A percentile compares a stretch with the other conserved stretches of the same genome.
These are phyloP conservation scores for Pygoscelis antarcticus DNA, from an alignment of 2,113 vertebrate genomes.

Conservation along the genomic window DNA sequence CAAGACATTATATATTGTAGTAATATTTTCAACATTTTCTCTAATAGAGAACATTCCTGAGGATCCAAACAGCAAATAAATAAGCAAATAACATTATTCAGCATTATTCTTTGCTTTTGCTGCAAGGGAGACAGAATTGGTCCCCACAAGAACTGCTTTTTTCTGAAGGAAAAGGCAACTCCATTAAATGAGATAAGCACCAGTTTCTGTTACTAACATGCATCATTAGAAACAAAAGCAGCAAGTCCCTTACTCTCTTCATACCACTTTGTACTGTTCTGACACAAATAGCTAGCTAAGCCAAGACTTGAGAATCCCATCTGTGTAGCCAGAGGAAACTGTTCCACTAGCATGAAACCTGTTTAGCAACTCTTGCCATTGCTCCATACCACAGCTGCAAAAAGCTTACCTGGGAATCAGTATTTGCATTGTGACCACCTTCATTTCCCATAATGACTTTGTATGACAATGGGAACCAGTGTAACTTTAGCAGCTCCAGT, in stretches of 20 bases:
- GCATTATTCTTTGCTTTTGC: not conserved
- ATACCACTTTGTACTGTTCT: not conserved
- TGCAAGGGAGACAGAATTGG: not conserved
- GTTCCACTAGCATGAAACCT: not conserved
- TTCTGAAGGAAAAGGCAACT: not conserved
- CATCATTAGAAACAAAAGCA: not conserved
- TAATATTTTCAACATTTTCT: not conserved
- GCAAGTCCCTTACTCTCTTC: not conserved
- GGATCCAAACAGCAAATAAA: not conserved
- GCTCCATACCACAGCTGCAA: not conserved
- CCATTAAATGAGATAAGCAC: not conserved
- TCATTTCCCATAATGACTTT: not conserved
- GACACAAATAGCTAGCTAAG: not conserved
- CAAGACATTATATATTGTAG: not conserved
- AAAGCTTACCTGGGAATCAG: not conserved
- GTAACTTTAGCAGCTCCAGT: not conserved
- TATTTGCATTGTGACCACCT: not conserved
- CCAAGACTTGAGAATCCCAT: not conserved
- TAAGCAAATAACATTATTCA: not conserved
- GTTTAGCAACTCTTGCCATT: not conserved
- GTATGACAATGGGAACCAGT: not conserved
- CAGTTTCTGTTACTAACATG: not conserved
- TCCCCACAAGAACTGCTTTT: not conserved
- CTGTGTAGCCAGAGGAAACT: not conserved
- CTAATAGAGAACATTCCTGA: not conserved